Base-by-base conservation (phyloP, 2,113 vertebrate species). In the Gopherus evgoodei region DNA sequence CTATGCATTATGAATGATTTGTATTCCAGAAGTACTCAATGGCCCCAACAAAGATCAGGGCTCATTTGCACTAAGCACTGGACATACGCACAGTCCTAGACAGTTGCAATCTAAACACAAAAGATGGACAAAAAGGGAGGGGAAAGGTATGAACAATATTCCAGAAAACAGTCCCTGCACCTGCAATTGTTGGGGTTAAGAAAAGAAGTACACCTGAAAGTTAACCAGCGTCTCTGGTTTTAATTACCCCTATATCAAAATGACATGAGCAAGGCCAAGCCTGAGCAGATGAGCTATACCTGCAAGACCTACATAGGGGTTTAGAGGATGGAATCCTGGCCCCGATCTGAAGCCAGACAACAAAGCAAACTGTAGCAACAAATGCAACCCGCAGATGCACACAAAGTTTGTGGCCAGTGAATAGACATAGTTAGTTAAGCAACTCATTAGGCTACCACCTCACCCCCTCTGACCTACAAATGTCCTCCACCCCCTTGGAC, bases 311-410 rank as follows among this genome's bases (percentile, higher is more conserved):
- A 13, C 19, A 19, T 5, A 0, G 38, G 9, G 54, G 38, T 9
- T n/a, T 7, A 4, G 27, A 22, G 14, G 25, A 27, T 21, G n/a
- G n/a, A 81, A 22, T 24, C 14, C 53, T 35, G 35, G 59, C 12
- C 50, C 59, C 19, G 19, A 0, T 2, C 0, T 14, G 65, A 81
- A 87, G 11, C 2, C 42, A 0, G 1, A 0, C 13, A 3, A 3
- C 0, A 0, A 44, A n/a, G 6, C 25, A 44, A 47, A 52, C 42
- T 44, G 35, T 49, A 35, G 59, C 27, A 24, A 29, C 19, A 44
- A 38, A 62, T 52, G 38, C 49, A 2, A 0, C 53, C 56, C 54
- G 7, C 80, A 5, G 17, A 9, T 24, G 5, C n/a, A 1, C 3
- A 21, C 1, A 44, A 57, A 49, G 10, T 87, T 88, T 2, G 53